A percentile compares a stretch with the other conserved stretches of the same genome.
Conservation (phyloP, 2,888 invertebrate species). For the Gari tellinella region DNA sequence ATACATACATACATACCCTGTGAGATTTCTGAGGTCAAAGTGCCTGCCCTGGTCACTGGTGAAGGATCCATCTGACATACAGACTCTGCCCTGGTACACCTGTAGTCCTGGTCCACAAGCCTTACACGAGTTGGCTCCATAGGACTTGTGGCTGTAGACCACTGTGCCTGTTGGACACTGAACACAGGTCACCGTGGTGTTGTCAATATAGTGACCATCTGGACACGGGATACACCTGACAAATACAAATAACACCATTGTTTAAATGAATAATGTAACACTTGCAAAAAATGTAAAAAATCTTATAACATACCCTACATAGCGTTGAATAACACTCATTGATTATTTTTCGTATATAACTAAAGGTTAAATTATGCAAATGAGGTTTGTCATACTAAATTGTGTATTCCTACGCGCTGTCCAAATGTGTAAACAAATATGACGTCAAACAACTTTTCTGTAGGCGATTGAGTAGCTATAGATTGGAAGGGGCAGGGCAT, state of each 20-base stretch:
- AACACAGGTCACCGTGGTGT: slow-evolving; percentile 83
- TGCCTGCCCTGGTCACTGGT: slow-evolving; percentile 67
- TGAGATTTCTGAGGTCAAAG: slow-evolving; percentile 81
- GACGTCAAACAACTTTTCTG: too few relatives aligned
- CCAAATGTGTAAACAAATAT: too few relatives aligned
- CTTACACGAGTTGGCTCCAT: slow-evolving; percentile 84
- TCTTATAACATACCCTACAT: not conserved
- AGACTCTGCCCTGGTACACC: slow-evolving; percentile 83
- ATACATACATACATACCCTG: slow-evolving; percentile 20
- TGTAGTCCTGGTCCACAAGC: slow-evolving; percentile 85
- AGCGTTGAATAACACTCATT: too few relatives aligned
- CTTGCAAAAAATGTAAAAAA: too few relatives aligned
- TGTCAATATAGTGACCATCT: slow-evolving; percentile 85
- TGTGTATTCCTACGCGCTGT: too few relatives aligned
- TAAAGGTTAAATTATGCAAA: too few relatives aligned
- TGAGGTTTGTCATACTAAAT: too few relatives aligned
- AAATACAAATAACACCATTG: too few relatives aligned
- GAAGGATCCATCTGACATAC: slow-evolving; percentile 85
- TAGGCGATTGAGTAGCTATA: too few relatives aligned
- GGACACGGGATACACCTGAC: slow-evolving; percentile 86
- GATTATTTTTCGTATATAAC: too few relatives aligned
- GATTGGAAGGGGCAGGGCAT: too few relatives aligned
- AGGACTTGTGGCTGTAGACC: slow-evolving; percentile 70
- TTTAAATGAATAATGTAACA: too few relatives aligned
- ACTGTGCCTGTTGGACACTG: slow-evolving; percentile 85